Evolutionary conservation across 2,888 invertebrate genomes (phyloP).

Genomic region (Ochropleura plecta): DNA sequence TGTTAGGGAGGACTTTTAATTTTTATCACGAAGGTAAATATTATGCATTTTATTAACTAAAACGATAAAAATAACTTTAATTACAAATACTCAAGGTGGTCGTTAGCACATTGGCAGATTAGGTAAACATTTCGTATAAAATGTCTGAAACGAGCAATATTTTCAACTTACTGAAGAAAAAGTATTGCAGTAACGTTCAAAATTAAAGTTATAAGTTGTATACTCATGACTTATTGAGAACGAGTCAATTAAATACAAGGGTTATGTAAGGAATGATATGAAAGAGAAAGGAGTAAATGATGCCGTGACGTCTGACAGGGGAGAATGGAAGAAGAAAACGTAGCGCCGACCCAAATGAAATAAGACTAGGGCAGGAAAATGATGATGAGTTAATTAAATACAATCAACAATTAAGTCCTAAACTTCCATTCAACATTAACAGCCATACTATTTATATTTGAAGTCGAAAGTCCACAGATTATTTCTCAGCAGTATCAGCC

Average conservation of each 20-base stretch:
- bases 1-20: constrained; percentile 6
- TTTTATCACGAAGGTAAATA: not conserved
- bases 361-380: no score
- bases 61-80: constrained; percentile 8
- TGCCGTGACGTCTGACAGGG: no score
- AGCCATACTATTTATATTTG: no score
- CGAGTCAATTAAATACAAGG: not conserved
- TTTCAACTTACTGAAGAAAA: not conserved
- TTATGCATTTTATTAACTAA: constrained; percentile 11
- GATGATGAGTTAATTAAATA: not conserved
- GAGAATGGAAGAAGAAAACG: no score
- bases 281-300: no score
- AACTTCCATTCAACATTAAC: no score
- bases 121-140: constrained; percentile 4
- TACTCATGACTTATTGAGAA: not conserved
- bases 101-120: not conserved
- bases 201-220: no score
- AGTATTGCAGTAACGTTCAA: not conserved
- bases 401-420: no score
- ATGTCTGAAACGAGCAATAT: not conserved
- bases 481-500: not conserved
- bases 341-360: no score
- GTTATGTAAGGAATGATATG: no score
- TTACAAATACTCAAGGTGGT: constrained; percentile 15
- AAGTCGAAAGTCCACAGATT: not conserved